Conservation (phyloP, 2,888 invertebrate genomes). For the Nomada hirtipes region DNA sequence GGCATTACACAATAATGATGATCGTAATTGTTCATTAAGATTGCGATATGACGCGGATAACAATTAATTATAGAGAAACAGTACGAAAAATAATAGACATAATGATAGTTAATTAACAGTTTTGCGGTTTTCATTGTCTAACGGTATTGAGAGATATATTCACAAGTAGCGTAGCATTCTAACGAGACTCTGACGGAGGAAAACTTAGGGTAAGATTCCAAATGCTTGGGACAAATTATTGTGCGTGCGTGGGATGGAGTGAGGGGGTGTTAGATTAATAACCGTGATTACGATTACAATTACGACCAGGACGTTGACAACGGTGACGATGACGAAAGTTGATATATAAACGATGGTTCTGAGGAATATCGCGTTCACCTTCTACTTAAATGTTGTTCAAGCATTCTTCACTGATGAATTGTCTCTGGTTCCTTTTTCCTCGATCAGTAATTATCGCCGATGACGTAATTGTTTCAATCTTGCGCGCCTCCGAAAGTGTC, state of each 20-base stretch:
- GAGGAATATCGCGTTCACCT: slow-evolving; percentile 39
- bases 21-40: slow-evolving; percentile 46
- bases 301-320: slow-evolving; percentile 15
- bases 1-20: slow-evolving; percentile 59
- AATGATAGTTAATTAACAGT: slow-evolving; percentile 49
- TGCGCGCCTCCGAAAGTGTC: background rate
- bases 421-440: slow-evolving; percentile 38
- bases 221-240: slow-evolving; percentile 4
- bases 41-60: slow-evolving; percentile 39
- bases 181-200: slow-evolving; percentile 40
- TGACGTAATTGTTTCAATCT: background rate
- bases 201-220: slow-evolving; percentile 39
- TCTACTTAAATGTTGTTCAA: slow-evolving; percentile 59
- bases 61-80: slow-evolving; percentile 32
- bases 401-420: slow-evolving; percentile 36
- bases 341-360: slow-evolving; percentile 8
- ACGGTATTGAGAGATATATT: slow-evolving; percentile 51
- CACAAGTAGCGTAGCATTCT: slow-evolving; percentile 52
- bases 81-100: slow-evolving; percentile 46
- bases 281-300: slow-evolving; percentile 3
- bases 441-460: background rate
- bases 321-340: slow-evolving; percentile 19
- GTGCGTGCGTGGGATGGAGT: background rate
- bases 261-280: background rate
- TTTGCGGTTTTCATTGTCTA: slow-evolving; percentile 52